Base-by-base conservation (phyloP, 2,113 vertebrate genomes). In the Phasianus colchicus region DNA sequence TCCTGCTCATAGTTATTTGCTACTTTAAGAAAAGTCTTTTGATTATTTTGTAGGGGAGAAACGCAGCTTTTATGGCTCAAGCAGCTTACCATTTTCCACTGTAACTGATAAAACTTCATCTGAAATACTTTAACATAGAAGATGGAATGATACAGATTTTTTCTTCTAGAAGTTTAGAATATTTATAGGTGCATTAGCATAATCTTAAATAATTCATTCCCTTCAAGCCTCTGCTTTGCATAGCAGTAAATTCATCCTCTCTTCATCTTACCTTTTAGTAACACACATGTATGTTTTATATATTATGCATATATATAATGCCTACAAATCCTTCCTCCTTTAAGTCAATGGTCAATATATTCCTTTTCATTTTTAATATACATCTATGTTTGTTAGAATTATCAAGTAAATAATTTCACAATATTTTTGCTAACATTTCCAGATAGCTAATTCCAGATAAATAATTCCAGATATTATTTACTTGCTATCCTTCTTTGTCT, bases 171-270 rank as follows among this genome's bases (percentile, higher is more conserved):
- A 52, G 42, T 58, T 93, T 50, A 86, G 78, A 92, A 77, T 89
- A 90, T 95, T 92, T 92, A 85, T 76, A 76, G 10, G 8, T 90
- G 34, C 6, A 74, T 80, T 87, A 92, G 11, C 74, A 74, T 87
- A 82, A 87, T 76, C n/a, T 85, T 85, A 91, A 87, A 75, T 84
- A 89, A 87, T 82, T 77, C 30, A 83, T 78, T 80, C n/a, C 85
- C 36, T 36, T 54, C 66, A 95, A 83, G 63, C 29, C 36, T 82
- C 63, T 85, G 63, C 63, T 87, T 86, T 76, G 63, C 54, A 66
- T 20, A 89, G 87, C 29, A 73, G 55, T 82, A 81, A 93, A 79
- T 76, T 13, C 11, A 15, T 85, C 40, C 54, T 83, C 45, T 83
- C 48, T 86, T 27, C 27, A 57, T 73, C 36, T 74, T 55, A 89